Evolutionary conservation across 2,888 invertebrate genomes (phyloP).

Genomic region (Pyrgus malvae): DNA sequence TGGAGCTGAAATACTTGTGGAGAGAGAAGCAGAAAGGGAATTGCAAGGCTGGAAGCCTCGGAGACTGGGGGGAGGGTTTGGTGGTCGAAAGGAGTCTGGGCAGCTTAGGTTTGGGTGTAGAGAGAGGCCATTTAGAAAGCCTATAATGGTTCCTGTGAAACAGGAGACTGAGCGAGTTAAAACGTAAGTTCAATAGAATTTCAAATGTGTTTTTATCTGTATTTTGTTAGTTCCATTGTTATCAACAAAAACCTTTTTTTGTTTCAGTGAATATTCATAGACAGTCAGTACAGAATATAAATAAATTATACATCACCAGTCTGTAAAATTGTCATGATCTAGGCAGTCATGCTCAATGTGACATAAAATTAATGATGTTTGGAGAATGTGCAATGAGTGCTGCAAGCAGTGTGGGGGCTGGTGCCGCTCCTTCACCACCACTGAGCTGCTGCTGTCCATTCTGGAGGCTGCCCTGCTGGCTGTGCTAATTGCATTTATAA

Average conservation of each 20-base stretch:
- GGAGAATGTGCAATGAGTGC: conserved; percentile 59
- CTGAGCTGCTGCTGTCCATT: conserved; percentile 50
- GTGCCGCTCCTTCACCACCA: conserved; percentile 63
- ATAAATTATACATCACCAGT: too few relatives aligned
- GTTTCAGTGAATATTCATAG: not conserved
- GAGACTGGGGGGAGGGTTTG: conserved; percentile 93
- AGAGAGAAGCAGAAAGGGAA: conserved; percentile 87
- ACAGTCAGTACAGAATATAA: not conserved
- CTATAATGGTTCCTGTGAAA: conserved; percentile 54
- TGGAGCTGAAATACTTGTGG: conserved; percentile 85
- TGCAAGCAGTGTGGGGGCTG: conserved; percentile 60
- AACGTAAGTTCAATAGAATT: not conserved
- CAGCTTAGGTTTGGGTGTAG: conserved; percentile 93
- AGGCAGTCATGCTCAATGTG: conserved; percentile 39
- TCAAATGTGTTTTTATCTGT: not conserved
- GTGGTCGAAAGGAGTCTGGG: conserved; percentile 92
- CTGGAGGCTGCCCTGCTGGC: conserved; percentile 52
- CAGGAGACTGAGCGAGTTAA: conserved; percentile 16
- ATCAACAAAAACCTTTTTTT: not conserved
- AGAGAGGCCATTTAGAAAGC: conserved; percentile 88
- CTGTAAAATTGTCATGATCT: conserved; percentile 37
- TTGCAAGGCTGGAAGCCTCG: conserved; percentile 92
- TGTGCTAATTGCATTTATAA: conserved; percentile 48
- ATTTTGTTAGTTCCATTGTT: not conserved
- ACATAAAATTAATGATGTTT: conserved; percentile 25